Base-by-base conservation (phyloP, 2,113 vertebrate species). In the Nerophis lumbriciformis region DNA sequence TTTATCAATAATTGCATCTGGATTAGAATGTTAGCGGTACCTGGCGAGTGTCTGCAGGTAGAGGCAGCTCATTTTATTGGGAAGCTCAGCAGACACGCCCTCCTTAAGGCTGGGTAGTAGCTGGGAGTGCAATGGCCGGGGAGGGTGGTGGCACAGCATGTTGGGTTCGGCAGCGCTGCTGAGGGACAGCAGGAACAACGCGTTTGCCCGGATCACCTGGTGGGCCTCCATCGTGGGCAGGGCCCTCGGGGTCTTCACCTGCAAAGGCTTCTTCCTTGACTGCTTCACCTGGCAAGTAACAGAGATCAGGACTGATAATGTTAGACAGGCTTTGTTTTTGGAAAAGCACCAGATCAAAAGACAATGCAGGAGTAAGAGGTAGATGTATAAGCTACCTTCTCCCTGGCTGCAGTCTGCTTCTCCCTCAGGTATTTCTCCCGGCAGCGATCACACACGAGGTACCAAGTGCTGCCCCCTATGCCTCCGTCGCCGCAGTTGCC, bases 381-480 rank as follows among this genome's bases (percentile, higher is more conserved):
- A 4, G 4, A 8, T 19, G 9, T 42, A 57, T 5, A 8, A 6
- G 15, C 47, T 90, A 98, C 97, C 95, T 99, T 99, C 74, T 99
- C 97, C 71, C 95, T 93, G 63, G 96, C 95, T 38, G 95, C 95
- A 15, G 94, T 95, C 84, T 98, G 96, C 65, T 98, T 98, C 81
- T 99, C 97, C 63, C 97, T 89, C 51, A 99, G 93, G 63, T 99
- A 99, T 69, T 99, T 99, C 72, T 99, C 97, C 68, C 97, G 88
- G 85, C 97, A 99, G 56, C 95, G 92, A 71, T 99, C 97, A 8
- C 97, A 99, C 16, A 99, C 96, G 70, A 99, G 87, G 70, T 99
- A 99, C 97, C 97, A 99, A 4, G 97, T 99, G 87, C 97, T 99
- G 80, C 97, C 97, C 85, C 97, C 97, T 48, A 98, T 94, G 53